Evolutionary conservation across 2,797 vertebrate genomes (phyloP).

Genomic region (Danio albolineatus): DNA sequence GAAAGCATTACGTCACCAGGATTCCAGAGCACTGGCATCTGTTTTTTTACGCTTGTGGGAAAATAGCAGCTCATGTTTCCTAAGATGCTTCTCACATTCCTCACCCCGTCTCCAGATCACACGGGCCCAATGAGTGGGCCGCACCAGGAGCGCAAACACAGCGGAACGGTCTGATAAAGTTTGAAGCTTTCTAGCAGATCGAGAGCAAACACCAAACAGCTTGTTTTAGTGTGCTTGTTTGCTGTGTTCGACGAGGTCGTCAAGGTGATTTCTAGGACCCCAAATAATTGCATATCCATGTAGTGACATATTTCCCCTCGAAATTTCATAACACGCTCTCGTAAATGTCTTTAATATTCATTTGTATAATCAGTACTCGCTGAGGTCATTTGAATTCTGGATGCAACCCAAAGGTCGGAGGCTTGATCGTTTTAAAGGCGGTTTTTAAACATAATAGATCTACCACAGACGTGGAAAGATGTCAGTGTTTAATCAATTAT

Average conservation of each 20-base stretch:
- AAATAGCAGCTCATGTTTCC: conserved; percentile 91
- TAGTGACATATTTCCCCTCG: conserved; percentile 28
- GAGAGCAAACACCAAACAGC: conserved; percentile 61
- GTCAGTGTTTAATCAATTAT: conserved; percentile 25
- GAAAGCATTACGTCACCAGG: conserved; percentile 79
- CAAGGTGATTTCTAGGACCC: conserved; percentile 18
- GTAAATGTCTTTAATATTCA: conserved; percentile 4
- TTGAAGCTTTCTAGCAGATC: conserved; percentile 71
- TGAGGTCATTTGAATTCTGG: conserved; percentile 7
- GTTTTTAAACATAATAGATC: conserved; percentile 3
- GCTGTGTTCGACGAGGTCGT: background rate
- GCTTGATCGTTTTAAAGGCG: conserved; percentile 7
- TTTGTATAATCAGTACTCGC: conserved; percentile 20
- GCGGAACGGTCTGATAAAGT: conserved; percentile 69
- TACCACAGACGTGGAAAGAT: background rate
- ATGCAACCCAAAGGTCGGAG: conserved; percentile 17
- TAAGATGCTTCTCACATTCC: conserved; percentile 88
- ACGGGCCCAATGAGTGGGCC: conserved; percentile 64
- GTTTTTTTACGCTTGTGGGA: conserved; percentile 91
- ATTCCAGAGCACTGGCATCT: conserved; percentile 78
- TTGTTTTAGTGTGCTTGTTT: conserved; percentile 37
- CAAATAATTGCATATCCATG: conserved; percentile 22
- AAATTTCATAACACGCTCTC: conserved; percentile 12
- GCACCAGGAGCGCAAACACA: conserved; percentile 70
- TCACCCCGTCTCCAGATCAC: conserved; percentile 85